Percentiles rank a stretch among this genome's conserved stretches.
Evolutionary conservation across 2,888 invertebrate species (phyloP).

Genomic region (Poecilobothrus nobilitatus): DNA sequence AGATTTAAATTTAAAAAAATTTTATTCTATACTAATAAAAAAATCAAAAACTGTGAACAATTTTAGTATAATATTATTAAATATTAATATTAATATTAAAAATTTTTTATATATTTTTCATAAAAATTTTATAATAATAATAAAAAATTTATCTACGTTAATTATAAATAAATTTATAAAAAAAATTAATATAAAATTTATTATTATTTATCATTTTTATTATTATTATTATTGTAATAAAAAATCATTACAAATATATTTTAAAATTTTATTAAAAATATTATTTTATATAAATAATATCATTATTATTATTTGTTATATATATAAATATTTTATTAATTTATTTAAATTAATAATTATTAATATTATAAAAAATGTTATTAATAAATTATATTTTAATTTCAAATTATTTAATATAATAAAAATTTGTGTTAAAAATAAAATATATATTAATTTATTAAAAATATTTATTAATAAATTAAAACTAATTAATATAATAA

Average conservation of each 20-base stretch:
- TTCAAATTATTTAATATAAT: neutral
- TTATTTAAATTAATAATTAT: no score
- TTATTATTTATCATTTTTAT: neutral
- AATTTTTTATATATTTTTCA: conserved; percentile 4
- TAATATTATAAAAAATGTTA: neutral
- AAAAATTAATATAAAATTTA: neutral
- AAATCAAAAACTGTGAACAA: neutral
- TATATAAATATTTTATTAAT: neutral
- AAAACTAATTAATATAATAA: neutral
- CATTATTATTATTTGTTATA: neutral
- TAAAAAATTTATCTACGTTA: conserved; percentile 4
- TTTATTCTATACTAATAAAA: no score
- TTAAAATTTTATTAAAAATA: no score
- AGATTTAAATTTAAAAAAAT: neutral
- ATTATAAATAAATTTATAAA: neutral
- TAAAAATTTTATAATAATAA: neutral
- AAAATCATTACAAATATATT: no score
- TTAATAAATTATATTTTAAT: neutral
- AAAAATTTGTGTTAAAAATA: neutral
- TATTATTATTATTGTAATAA: neutral
- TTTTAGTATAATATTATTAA: neutral
- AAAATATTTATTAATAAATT: no score
- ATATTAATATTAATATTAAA: neutral
- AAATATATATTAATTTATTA: neutral
- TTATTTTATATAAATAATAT: no score